Evolutionary conservation across 2,113 vertebrate species (phyloP).

Genomic region (Chionomys nivalis): DNA sequence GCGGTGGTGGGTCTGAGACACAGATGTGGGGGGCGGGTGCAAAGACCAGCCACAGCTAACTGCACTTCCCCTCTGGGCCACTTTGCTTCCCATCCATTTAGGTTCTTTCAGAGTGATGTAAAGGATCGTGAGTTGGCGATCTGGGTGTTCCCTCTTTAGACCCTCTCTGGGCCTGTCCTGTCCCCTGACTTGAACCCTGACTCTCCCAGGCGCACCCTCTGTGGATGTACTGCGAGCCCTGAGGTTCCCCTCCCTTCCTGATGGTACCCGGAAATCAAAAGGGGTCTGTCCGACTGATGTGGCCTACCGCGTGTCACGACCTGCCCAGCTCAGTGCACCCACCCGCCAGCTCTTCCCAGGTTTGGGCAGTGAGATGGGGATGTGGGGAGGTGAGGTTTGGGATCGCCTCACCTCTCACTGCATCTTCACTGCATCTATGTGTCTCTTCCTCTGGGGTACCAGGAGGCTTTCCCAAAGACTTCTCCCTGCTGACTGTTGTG

Average conservation of each 20-base stretch:
- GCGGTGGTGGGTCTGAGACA: neutral
- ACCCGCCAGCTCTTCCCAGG: slow-evolving; percentile 92
- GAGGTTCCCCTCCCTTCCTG: slow-evolving; percentile 91
- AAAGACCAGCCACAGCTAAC: neutral
- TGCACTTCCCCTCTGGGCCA: neutral
- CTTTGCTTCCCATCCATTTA: neutral
- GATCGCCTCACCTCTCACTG: neutral
- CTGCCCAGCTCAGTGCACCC: slow-evolving; percentile 94
- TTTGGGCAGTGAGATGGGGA: neutral
- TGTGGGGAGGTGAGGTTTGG: neutral
- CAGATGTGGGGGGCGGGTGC: too few species aligned
- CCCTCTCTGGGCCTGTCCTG: neutral
- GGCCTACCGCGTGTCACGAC: slow-evolving; percentile 92
- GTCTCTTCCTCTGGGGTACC: neutral
- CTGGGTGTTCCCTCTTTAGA: neutral
- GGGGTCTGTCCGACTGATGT: slow-evolving; percentile 90
- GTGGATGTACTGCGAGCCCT: slow-evolving; percentile 91
- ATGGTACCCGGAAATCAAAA: slow-evolving; percentile 90
- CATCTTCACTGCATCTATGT: neutral
- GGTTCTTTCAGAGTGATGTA: neutral
- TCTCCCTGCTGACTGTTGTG: slow-evolving; percentile 92
- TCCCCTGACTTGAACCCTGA: neutral
- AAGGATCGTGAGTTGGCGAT: neutral
- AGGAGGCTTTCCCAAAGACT: slow-evolving; percentile 94
- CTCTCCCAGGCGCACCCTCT: slow-evolving; percentile 82